Base-by-base conservation (phyloP, 2,888 invertebrate genomes). In the Drosophila leonis region DNA sequence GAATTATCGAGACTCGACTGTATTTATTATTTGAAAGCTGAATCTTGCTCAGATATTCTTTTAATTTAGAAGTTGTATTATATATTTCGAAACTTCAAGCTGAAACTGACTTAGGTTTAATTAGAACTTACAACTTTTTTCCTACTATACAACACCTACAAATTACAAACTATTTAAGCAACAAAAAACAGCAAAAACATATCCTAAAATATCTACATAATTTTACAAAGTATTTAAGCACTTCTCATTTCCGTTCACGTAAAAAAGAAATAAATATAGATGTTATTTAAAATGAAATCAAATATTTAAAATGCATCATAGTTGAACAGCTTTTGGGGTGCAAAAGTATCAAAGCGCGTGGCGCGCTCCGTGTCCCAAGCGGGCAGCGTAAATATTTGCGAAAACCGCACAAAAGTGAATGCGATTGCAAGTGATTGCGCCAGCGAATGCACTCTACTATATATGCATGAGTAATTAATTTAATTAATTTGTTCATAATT, bases 401-500 rank as follows among this genome's bases (percentile, higher is more conserved):
- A 64, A 64, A 75, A 68, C 82, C 82, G 52, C 82, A 80, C 52
- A 78, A 72, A 82, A 82, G 66, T 49, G 42, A 60, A 68, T 64
- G 66, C 39, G 63, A 64, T 60, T 63, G 71, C 42, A 13, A 60
- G 61, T 46, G 61, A 55, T 24, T 72, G 57, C 54, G 44, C 33
- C 48, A 51, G 64, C 60, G 68, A 72, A 57, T 79, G 66, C 75
- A 70, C 69, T 67, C 82, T 44, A 66, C 63, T 63, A 52, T 59
- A 74, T 72, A 74, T 72, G 82, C 84, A 73, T 84, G 79, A 75
- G 83, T 83, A 83, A 83, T 83, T 84, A 82, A 84, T 82, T 84
- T 82, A 83, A 83, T 83, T 81, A 83, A 83, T 83, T 83, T 80
- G 81, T 84, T 75, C 74, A 80, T 84, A 84, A 83, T 83, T 84